Evolutionary conservation across 2,113 vertebrate species (phyloP).

Genomic region (Tyrannus savana): DNA sequence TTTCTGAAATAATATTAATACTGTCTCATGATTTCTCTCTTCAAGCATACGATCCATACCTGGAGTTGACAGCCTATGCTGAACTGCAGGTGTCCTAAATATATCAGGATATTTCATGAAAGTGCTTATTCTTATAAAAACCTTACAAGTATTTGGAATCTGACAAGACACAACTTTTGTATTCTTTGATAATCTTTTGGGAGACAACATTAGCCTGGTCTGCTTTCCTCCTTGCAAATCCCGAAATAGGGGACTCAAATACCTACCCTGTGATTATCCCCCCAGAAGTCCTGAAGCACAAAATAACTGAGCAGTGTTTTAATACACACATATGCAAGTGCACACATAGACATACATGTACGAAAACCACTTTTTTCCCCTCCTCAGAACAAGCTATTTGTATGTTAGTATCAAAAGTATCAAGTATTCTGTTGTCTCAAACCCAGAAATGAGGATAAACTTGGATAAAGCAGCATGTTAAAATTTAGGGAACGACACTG

Average conservation of each 20-base stretch:
- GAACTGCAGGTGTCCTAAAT: background rate
- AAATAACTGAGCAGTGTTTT: background rate
- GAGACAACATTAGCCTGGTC: background rate
- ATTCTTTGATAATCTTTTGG: background rate
- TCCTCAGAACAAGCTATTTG: background rate
- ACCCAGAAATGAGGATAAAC: background rate
- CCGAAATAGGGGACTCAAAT: background rate
- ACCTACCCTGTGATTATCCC: background rate
- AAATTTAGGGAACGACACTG: background rate
- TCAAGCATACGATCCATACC: background rate
- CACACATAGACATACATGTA: no score
- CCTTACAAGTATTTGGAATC: background rate
- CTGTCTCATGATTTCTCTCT: background rate
- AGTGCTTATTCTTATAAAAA: background rate
- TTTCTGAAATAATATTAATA: slow-evolving; percentile 23
- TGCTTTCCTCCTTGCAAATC: background rate
- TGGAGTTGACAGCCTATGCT: background rate
- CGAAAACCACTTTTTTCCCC: background rate
- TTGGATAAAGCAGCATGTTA: background rate
- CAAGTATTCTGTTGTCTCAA: background rate
- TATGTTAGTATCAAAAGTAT: background rate
- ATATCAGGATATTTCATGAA: background rate
- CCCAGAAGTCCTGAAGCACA: background rate
- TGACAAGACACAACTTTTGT: background rate
- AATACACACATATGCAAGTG: accelerated